Base-by-base conservation (phyloP, 2,888 invertebrate species). In the Hirtodrosophila trivittata region DNA sequence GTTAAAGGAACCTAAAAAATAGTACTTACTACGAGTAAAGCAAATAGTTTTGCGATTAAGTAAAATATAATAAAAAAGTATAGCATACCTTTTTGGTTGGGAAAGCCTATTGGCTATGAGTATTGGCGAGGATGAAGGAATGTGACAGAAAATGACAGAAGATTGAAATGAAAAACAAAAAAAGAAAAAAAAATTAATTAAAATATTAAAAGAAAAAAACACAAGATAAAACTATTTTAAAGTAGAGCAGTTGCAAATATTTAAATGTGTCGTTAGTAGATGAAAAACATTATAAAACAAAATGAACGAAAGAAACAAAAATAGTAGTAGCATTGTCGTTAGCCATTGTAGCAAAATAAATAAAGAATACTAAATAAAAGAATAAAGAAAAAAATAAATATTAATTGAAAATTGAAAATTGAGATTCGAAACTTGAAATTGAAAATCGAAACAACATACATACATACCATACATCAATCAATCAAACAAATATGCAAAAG, bases 201-300 rank as follows among this genome's bases (percentile, higher is more conserved):
- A 28, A 28, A 28, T 1, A 33, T 14, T 39, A 33, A 10, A 4
- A 47, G 28, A 42, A 32, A 58, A 38, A 18, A 42, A 42, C n/a
- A 41, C 14, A 63, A 64, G 45, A 59, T 37, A 69, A 71, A 76
- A 85, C 82, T 83, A 83, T 83, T 83, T 83, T 83, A 83, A 83
- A 69, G 86, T 83, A 83, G 82, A 80, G 80, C 80, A 83, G 86
- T 85, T 83, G 86, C 86, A 83, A 71, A 70, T 83, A 83, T 83
- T 86, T 86, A 83, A 86, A 83, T 86, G 83, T 83, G 83, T 86
- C 86, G 83, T 86, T 86, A 83, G 77, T 76, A 77, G 78, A 59
- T 57, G 54, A 54, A 55, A 52, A 62, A 66, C 28, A 41, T 41
- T 43, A 59, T 37, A 28, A 18, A 57, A 33, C 4, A n/a, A 8